Percentiles rank a stretch among this genome's conserved stretches.
Evolutionary conservation across 1,140 invertebrate species (phyloP).

Genomic region (Dinothrombium tinctorium): DNA sequence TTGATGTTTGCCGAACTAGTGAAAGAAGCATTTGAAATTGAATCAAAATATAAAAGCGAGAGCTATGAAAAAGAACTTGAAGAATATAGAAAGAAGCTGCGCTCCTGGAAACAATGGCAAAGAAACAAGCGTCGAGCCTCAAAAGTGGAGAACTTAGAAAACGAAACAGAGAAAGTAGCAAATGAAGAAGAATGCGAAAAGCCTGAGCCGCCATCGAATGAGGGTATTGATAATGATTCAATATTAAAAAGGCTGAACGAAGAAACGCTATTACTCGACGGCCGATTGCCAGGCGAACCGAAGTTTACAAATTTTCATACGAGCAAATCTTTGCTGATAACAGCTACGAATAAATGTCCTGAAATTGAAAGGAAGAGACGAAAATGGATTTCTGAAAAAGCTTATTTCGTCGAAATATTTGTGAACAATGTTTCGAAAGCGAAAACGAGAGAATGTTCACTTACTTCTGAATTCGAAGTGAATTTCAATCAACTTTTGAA

Average conservation of each 20-base stretch:
- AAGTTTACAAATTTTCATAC: constrained; percentile 4
- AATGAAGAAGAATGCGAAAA: not conserved
- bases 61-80: not conserved
- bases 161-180: not conserved
- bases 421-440: not conserved
- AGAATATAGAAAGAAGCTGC: not conserved
- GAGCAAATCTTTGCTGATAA: not conserved
- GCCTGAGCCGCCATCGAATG: not conserved
- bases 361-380: not conserved
- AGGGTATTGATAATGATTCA: not conserved
- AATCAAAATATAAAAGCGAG: not conserved
- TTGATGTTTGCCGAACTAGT: not conserved
- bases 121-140: not conserved
- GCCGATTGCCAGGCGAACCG: constrained; percentile 9
- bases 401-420: not conserved
- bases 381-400: not conserved
- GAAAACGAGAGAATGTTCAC: not conserved
- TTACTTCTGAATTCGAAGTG: not conserved
- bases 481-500: not conserved
- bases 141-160: not conserved
- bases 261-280: constrained; percentile 3
- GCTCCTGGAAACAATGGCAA: not conserved
- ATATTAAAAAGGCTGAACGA: not conserved
- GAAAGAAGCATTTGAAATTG: not conserved
- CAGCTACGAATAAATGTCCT: not conserved